Evolutionary conservation across 2,797 vertebrate genomes (phyloP).

Genomic region (Sphenodon punctatus): DNA sequence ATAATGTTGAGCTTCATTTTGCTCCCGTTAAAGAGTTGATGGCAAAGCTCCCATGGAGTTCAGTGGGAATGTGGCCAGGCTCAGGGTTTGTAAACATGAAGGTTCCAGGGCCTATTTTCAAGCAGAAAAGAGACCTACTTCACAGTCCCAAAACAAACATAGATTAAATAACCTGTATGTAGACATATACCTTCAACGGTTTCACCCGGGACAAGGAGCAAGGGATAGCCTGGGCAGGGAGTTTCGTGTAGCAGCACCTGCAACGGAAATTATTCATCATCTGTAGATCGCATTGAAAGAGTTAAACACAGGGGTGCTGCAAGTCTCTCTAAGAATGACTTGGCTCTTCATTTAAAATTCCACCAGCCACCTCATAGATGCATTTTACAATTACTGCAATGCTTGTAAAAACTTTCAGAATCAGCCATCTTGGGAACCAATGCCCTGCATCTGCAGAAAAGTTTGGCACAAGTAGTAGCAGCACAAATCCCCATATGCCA

Average conservation of each 20-base stretch:
- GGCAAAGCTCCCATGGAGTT: background rate
- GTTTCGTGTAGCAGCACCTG: constrained; percentile 86
- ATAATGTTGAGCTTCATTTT: too few species aligned
- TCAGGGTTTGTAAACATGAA: background rate
- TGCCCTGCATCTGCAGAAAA: too few species aligned
- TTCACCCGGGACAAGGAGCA: constrained; percentile 86
- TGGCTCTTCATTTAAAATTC: background rate
- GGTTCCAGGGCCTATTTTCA: background rate
- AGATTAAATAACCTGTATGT: background rate
- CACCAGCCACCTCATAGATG: background rate
- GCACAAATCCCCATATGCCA: too few species aligned
- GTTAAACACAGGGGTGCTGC: background rate
- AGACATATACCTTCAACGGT: constrained; percentile 73
- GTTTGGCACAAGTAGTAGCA: too few species aligned
- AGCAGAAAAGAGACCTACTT: background rate
- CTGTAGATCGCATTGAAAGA: background rate
- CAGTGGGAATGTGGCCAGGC: background rate
- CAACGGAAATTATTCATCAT: constrained; percentile 18
- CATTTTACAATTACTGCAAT: background rate
- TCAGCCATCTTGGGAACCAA: background rate
- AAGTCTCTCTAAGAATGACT: background rate
- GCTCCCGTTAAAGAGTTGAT: too few species aligned
- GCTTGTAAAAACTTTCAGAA: background rate
- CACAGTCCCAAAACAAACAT: background rate
- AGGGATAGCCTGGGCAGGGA: constrained; percentile 91